Base-by-base conservation (phyloP, 2,113 vertebrate genomes). In the Brachirus orientalis region DNA sequence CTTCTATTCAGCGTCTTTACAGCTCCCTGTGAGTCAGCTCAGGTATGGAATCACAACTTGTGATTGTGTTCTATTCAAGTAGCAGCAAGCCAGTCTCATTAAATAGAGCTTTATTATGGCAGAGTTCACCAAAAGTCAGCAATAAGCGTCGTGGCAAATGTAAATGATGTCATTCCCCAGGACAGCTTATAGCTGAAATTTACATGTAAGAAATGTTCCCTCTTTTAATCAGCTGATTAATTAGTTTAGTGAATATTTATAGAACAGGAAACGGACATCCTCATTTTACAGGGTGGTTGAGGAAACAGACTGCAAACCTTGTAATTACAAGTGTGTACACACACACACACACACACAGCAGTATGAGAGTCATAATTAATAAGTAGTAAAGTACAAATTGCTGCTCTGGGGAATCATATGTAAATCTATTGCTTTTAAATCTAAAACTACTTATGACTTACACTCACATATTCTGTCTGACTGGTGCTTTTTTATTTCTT, bases 401-500 rank as follows among this genome's bases (percentile, higher is more conserved):
- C 54, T 53, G 14, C 60, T 72, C 18, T 18, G 7, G 11, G 51
- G 59, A 69, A 28, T 63, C 6, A 13, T 46, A 28, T 36, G 35
- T 57, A 63, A 62, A 66, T 43, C 14, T 56, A 2, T 41, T 36
- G 51, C 45, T 66, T 69, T 18, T 46, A 22, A 58, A 59, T 37
- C 57, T 9, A 45, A 11, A n/a, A n/a, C n/a, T 14, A 28, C 53
- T 14, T 38, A 66, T 51, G 13, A 22, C 36, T 56, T 55, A 41
- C 22, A 71, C 51, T 68, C 51, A 62, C 46, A 58, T 55, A 77
- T 78, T 82, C 70, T 35, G 43, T 74, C 41, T 77, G 66, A 57
- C 54, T 35, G 35, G 13, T 28, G 37, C 65, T 60, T 57, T 22
- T 50, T 55, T 46, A 38, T 65, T 66, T 18, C 73, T 46, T 33